Evolutionary conservation across 1,140 invertebrate species (phyloP), one percentile per base, ranked within the genome.

Genomic region (Pseudoatta argentina): DNA sequence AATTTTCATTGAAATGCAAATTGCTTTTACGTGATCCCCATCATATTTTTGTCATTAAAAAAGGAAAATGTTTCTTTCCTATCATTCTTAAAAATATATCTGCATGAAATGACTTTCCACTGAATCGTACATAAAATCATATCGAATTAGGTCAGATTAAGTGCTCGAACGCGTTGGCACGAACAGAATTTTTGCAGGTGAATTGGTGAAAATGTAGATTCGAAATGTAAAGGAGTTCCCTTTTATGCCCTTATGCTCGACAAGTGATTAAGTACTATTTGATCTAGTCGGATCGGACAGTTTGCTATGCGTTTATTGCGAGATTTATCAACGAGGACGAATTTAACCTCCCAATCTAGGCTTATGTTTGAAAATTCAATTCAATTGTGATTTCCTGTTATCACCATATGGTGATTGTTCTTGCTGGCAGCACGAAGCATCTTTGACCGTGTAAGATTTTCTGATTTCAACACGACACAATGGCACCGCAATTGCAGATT

Each of bases 401-500:
- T 69, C 30, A 2, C 34, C 78, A 71, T 81, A 81, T 81, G 78
- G 78, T 71, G 21, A 27, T 55, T 18, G 21, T n/a, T 44, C 16
- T 5, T 7, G 64, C 21, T 81, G 30, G 24, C 21, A 71, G 21
- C 21, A n/a, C 66, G 21, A 44, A 27, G 66, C 14, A 44, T 16
- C 18, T 71, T 2, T 57, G 30, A 44, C 44, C 34, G 21, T 44
- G 0, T 51, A 44, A 64, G 1, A n/a, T 71, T n/a, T 24, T 82
- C 2, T 30, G 14, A 85, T 64, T 79, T 44, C n/a, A 14, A 21
- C 24, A 14, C 77, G 8, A 27, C 77, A 91, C 83, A 55, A 94
- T 94, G 94, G 88, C 91, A 30, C 91, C 92, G 30, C 91, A 91
- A 64, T 88, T 94, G 21, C 89, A 89, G 72, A 94, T 94, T 85